Percentiles rank a stretch among this genome's conserved stretches.
Conservation (phyloP, 2,113 vertebrate species). For the Recurvirostra avosetta region DNA sequence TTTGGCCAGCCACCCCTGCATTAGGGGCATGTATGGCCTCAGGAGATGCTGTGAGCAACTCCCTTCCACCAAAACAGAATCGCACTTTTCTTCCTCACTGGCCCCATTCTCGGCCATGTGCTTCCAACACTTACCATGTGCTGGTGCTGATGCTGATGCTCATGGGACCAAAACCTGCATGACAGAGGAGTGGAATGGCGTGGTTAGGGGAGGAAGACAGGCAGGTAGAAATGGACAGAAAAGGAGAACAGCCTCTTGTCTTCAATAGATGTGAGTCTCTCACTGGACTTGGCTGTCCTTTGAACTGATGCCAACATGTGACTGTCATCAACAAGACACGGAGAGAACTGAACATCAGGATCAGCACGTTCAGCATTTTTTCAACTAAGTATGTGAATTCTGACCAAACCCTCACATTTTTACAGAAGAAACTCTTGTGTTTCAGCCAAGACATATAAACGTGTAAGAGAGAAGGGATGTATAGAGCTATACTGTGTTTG, state of each 20-base stretch:
- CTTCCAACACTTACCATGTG: not conserved
- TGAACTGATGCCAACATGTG: not conserved
- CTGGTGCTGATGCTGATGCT: not conserved
- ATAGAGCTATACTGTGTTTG: not conserved
- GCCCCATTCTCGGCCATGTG: not conserved
- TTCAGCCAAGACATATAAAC: slow-evolving; percentile 27
- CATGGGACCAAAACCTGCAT: not conserved
- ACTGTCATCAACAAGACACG: not conserved
- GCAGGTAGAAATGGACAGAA: not conserved
- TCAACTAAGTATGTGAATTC: not conserved
- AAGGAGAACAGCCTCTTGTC: not conserved
- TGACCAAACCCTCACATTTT: not conserved
- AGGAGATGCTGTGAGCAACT: not conserved
- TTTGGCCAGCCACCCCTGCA: not conserved
- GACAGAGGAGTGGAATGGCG: not conserved
- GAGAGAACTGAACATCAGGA: not conserved
- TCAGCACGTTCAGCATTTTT: not conserved
- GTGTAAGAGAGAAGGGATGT: not conserved
- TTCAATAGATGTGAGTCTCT: not conserved
- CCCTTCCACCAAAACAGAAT: not conserved
- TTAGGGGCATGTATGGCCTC: not conserved
- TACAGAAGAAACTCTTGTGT: not conserved
- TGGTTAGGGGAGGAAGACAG: not conserved
- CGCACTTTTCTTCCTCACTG: not conserved
- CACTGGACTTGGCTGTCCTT: not conserved